Evolutionary conservation across 2,797 vertebrate species (phyloP).

Genomic region (Threskiornis aethiopicus): DNA sequence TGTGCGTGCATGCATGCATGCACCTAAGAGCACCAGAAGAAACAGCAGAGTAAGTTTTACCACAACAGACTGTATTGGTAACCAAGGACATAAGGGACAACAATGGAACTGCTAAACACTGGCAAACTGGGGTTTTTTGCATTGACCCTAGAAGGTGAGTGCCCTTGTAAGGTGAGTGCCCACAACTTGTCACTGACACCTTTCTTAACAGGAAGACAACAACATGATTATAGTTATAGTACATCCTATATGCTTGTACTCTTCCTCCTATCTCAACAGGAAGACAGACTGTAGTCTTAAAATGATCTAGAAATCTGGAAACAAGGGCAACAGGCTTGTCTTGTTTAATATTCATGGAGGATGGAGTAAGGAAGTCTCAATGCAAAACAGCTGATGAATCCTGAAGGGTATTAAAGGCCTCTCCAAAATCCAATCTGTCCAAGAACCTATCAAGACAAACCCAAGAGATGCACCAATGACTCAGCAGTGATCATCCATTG

Average conservation of each 20-base stretch:
- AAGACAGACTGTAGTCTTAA: not conserved
- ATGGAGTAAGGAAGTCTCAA: accelerated
- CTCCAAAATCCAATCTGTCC: not conserved
- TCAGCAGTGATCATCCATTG: not conserved
- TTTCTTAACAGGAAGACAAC: not conserved
- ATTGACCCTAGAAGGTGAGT: not conserved
- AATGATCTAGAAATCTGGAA: not conserved
- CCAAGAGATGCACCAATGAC: not conserved
- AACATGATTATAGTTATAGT: not conserved
- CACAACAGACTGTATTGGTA: not conserved
- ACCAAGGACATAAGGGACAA: not conserved
- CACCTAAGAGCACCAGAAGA: not conserved
- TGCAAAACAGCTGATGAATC: not conserved
- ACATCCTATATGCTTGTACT: not conserved
- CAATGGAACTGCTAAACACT: not conserved
- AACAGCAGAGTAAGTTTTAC: not conserved
- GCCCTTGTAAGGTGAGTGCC: not conserved
- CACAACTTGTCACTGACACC: not conserved
- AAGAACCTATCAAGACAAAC: not conserved
- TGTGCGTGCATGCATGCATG: too few relatives aligned
- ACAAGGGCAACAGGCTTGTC: not conserved
- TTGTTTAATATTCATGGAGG: not conserved
- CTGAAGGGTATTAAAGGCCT: not conserved
- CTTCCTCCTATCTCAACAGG: not conserved
- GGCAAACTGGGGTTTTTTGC: not conserved